Base-by-base conservation (phyloP, 64 coral and sea anemone species). In the Exaiptasia diaphana region DNA sequence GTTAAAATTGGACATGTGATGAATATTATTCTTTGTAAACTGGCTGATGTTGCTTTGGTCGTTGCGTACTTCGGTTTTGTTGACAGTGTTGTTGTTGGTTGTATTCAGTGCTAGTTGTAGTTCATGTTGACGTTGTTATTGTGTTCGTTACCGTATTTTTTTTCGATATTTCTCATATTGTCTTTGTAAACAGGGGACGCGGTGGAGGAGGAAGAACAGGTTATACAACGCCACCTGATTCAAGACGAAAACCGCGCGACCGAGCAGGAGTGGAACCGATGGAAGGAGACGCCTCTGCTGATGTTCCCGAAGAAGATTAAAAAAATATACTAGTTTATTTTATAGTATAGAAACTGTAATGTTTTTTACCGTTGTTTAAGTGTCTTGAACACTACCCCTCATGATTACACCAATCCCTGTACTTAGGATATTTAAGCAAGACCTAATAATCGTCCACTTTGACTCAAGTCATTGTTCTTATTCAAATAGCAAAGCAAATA, bases 211-310 rank as follows among this genome's bases (percentile, higher is more conserved):
- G 81, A 39, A 80, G 89, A 8, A 91, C 61, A 4, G 89, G 89
- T 13, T 91, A 71, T 45, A 83, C 81, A 28, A 91, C 89, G 8
- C 89, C 89, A 18, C 89, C 89, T 14, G 84, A 87, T 24, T 70
- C 84, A 15, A 85, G 89, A 11, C 60, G 89, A 56, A 71, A 77
- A 50, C 25, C 78, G 6, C 60, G 62, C 4, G 71, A 85, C 6
- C 59, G 81, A 21, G 53, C 73, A 38, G 23, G n/a, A 3, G 61
- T 65, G 18, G 61, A 65, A 35, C 61, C 61, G 14, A 65, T 65
- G 61, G 61, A 65, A 65, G 61, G 61, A 65, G 61, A 65, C 11
- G 29, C 61, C n/a, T 12, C 61, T 4, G 27, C 61, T 4, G 30
- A 65, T 35, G 61, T 65, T 35, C 61, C 31, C 32, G 61, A 65